phyloP scores from a whole-genome alignment of 1,140 invertebrate species.

The Drosophila sp. region DNA sequence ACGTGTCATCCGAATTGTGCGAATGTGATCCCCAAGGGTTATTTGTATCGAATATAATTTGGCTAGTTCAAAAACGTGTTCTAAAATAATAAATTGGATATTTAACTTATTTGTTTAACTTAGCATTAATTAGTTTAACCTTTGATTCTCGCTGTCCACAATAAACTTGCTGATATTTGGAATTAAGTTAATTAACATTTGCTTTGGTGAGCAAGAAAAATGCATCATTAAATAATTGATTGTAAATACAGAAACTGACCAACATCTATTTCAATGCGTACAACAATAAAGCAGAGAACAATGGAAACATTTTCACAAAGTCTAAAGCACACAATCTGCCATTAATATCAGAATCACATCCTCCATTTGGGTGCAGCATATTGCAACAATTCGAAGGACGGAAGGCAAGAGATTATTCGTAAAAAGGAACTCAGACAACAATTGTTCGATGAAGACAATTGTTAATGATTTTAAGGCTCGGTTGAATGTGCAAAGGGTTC shows the following conservation, averaged over 20 bases:
- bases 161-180: not conserved
- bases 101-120: not conserved
- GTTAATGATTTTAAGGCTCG: constrained; percentile 1
- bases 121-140: not conserved
- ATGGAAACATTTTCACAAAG: not conserved
- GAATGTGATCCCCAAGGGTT: constrained; percentile 25
- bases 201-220: no score
- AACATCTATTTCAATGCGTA: not conserved
- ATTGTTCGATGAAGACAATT: not conserved
- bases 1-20: not conserved
- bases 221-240: not conserved
- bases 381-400: not conserved
- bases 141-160: not conserved
- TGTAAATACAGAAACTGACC: not conserved
- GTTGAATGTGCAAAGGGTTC: not conserved
- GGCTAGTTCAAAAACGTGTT: not conserved
- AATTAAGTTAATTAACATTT: no score
- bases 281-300: not conserved
- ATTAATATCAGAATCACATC: not conserved
- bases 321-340: not conserved
- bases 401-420: not conserved
- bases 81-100: not conserved
- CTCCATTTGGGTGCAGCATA: not conserved
- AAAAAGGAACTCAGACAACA: not conserved
- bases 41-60: constrained; percentile 7